phyloP scores from a whole-genome alignment of 2,113 vertebrate genomes.

The Tragelaphus buxtoni region DNA sequence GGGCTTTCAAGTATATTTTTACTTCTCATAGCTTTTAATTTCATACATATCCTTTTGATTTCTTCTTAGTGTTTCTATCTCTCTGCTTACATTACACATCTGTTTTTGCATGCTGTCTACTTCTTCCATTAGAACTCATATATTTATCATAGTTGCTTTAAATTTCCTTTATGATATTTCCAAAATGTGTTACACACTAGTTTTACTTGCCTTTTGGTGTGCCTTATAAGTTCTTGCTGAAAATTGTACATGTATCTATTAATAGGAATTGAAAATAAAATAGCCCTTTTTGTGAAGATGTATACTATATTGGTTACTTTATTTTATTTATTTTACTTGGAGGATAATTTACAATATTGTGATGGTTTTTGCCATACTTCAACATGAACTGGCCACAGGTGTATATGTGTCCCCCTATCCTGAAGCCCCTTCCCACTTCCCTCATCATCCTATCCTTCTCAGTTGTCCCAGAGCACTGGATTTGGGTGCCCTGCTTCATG shows the following conservation, averaged over 20 bases:
- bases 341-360: background rate
- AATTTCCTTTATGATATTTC: background rate
- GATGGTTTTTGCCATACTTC: background rate
- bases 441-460: background rate
- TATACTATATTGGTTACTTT: background rate
- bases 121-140: background rate
- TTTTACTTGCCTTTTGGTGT: background rate
- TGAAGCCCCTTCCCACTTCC: background rate
- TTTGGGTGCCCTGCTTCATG: background rate
- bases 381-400: background rate
- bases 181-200: background rate
- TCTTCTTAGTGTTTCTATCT: background rate
- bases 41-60: background rate
- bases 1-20: background rate
- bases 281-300: background rate
- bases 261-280: background rate
- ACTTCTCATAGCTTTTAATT: background rate
- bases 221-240: background rate
- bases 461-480: background rate
- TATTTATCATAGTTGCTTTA: background rate
- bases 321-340: background rate
- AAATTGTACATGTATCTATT: background rate
- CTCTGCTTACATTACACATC: background rate
- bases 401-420: background rate
- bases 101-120: background rate